phyloP scores from a whole-genome alignment of 2,888 invertebrate species.

The Nomada lathburiana region DNA sequence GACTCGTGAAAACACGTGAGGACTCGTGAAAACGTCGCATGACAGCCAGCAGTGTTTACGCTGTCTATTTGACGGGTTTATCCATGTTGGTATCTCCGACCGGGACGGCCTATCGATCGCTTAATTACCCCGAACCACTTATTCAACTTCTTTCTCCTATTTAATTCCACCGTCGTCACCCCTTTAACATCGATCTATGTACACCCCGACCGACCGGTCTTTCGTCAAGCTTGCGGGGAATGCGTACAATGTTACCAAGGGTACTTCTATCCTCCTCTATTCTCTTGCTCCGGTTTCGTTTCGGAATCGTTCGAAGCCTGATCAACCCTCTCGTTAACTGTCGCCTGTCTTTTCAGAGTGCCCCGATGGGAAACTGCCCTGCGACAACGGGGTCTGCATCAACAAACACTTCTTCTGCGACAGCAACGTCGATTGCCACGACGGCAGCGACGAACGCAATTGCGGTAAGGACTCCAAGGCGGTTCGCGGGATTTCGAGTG shows the following conservation, averaged over 20 bases:
- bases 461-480: slow-evolving; percentile 85
- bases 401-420: slow-evolving; percentile 87
- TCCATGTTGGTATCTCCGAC: slow-evolving; percentile 43
- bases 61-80: slow-evolving; percentile 52
- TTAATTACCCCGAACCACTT: slow-evolving; percentile 62
- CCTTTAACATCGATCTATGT: slow-evolving; percentile 15
- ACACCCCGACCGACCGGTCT: neutral
- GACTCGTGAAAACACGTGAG: slow-evolving; percentile 30
- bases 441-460: slow-evolving; percentile 87
- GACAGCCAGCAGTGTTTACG: slow-evolving; percentile 64
- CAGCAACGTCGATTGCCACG: slow-evolving; percentile 86
- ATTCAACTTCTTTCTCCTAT: slow-evolving; percentile 48
- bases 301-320: neutral
- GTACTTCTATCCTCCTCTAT: neutral
- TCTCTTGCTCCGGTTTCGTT: neutral
- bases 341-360: slow-evolving; percentile 77
- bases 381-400: slow-evolving; percentile 87
- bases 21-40: slow-evolving; percentile 54
- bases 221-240: neutral
- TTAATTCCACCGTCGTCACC: slow-evolving; percentile 21
- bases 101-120: slow-evolving; percentile 56
- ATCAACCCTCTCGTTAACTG: slow-evolving; percentile 12
- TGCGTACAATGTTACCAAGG: too few species aligned
- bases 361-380: slow-evolving; percentile 85
- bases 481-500: neutral